phyloP scores from a whole-genome alignment of 2,797 vertebrate genomes.

The Artibeus lituratus region DNA sequence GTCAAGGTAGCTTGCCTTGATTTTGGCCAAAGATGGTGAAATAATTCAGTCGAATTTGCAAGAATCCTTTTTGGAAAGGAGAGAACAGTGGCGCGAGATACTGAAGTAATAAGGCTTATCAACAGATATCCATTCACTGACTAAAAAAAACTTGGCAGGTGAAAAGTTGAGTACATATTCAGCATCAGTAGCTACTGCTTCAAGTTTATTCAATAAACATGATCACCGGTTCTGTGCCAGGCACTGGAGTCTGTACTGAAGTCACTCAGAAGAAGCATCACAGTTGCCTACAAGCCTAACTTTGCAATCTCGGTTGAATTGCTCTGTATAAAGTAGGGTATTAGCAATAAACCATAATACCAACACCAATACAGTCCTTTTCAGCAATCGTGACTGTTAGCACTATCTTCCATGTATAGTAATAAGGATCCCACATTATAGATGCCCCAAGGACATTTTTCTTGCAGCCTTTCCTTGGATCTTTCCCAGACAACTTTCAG shows the following conservation, averaged over 20 bases:
- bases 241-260: neutral
- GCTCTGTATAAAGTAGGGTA: neutral
- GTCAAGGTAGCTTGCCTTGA: neutral
- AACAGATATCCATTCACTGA: neutral
- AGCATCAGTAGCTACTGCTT: neutral
- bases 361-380: neutral
- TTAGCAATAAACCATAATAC: neutral
- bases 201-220: neutral
- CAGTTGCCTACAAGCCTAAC: neutral
- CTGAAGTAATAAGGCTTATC: neutral
- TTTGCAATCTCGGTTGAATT: neutral
- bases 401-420: neutral
- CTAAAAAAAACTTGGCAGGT: neutral
- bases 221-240: neutral
- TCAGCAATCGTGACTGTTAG: neutral
- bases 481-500: neutral
- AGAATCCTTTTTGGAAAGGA: neutral
- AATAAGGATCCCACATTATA: neutral
- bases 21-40: slow-evolving; percentile 58
- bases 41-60: slow-evolving; percentile 12
- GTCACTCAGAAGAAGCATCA: neutral
- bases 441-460: neutral
- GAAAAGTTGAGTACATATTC: neutral
- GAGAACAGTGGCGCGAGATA: too few species aligned
- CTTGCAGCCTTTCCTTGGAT: neutral